Conservation (phyloP, 2,113 vertebrate genomes). For the Nesoenas mayeri region DNA sequence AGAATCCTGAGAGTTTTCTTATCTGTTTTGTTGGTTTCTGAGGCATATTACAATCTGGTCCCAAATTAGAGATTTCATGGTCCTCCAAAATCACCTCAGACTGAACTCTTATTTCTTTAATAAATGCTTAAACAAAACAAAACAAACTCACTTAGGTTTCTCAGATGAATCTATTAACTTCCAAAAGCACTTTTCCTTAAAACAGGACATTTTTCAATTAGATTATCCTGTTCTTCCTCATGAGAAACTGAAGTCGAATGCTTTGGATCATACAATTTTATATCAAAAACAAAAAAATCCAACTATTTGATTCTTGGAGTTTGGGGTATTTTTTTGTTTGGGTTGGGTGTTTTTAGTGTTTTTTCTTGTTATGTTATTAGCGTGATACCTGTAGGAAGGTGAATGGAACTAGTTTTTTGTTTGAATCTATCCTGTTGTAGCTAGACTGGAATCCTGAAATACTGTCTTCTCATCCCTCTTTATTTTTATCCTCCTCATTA, state of each 20-base stretch:
- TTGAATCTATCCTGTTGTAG: not conserved
- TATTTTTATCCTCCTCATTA: not conserved
- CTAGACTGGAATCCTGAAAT: not conserved
- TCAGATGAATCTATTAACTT: not conserved
- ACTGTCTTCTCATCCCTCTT: not conserved
- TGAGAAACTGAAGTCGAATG: not conserved
- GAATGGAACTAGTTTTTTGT: not conserved
- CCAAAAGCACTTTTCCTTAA: not conserved
- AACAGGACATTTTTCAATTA: not conserved
- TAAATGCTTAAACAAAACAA: not conserved
- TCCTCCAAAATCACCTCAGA: not conserved
- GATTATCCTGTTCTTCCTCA: not conserved
- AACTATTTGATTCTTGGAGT: not conserved
- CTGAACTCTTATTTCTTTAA: not conserved
- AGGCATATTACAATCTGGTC: not conserved
- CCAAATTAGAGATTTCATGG: not conserved
- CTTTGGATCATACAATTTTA: not conserved
- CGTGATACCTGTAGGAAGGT: not conserved
- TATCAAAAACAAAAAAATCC: not conserved
- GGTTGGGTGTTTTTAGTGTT: not conserved
- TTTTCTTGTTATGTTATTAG: not conserved
- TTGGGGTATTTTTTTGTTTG: not conserved
- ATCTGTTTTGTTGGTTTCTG: not conserved
- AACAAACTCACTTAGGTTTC: not conserved
- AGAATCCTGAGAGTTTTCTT: not conserved